These are phyloP conservation scores for Stigmatopora nigra DNA, from an alignment of 2,113 vertebrate species.

Conservation along the genomic window DNA sequence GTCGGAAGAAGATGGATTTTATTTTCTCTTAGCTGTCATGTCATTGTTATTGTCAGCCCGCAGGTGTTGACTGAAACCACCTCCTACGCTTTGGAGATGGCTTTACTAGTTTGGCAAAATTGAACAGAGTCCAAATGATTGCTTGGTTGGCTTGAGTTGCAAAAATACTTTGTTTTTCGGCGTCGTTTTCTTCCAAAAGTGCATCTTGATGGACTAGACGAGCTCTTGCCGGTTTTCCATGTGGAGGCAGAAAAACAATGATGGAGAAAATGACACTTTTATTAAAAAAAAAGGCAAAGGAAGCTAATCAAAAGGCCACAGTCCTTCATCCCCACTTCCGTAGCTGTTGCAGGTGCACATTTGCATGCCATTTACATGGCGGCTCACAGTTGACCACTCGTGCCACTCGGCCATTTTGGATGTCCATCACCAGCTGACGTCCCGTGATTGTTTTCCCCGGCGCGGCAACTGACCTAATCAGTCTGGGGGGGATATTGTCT, in stretches of 20 bases:
- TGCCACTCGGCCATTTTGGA: slow-evolving; percentile 28
- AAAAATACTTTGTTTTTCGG: too few relatives aligned
- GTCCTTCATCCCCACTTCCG: slow-evolving; percentile 46
- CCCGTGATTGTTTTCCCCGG: slow-evolving; percentile 59
- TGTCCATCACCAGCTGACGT: slow-evolving; percentile 59
- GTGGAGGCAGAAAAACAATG: slow-evolving; percentile 31
- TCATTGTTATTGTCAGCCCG: too few relatives aligned
- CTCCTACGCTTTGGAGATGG: too few relatives aligned
- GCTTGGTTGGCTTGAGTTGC: not conserved
- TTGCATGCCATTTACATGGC: slow-evolving; percentile 71
- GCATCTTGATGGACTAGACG: slow-evolving; percentile 18
- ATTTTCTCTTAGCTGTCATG: not conserved
- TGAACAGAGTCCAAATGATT: too few relatives aligned
- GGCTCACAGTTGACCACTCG: slow-evolving; percentile 53
- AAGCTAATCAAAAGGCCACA: slow-evolving; percentile 63
- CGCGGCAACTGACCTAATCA: slow-evolving; percentile 55
- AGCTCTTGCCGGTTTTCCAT: slow-evolving; percentile 12
- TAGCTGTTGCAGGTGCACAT: slow-evolving; percentile 64
- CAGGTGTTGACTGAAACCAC: too few relatives aligned
- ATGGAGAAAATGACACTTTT: slow-evolving; percentile 46
- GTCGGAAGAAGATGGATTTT: slow-evolving; percentile 4
- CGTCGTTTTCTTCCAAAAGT: slow-evolving; percentile 1
- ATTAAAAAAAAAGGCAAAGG: slow-evolving; percentile 36
- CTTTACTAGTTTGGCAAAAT: too few relatives aligned
- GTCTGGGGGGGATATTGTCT: slow-evolving; percentile 58